Conservation (phyloP, 2,888 invertebrate genomes). For the Acrobasis suavella region DNA sequence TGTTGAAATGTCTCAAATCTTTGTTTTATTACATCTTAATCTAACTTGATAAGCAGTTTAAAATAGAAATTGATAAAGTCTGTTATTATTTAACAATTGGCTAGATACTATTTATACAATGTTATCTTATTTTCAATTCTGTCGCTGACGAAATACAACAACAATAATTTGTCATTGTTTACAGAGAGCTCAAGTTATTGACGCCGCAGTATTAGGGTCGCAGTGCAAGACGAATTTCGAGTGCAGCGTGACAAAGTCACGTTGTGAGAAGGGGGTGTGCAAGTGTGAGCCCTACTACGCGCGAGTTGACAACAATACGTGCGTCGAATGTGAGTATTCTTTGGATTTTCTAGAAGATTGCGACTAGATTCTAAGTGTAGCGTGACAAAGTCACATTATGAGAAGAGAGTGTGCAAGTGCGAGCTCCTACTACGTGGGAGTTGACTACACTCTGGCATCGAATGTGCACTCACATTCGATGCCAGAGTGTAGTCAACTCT, state of each 20-base stretch:
- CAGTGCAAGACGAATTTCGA: constrained; percentile 84
- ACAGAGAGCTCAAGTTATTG: constrained; percentile 53
- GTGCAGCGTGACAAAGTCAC: constrained; percentile 85
- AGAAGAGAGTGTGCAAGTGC: too few species aligned
- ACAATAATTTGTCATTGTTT: constrained; percentile 36
- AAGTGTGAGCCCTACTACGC: constrained; percentile 92
- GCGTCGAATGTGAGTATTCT: constrained; percentile 90
- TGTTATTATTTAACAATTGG: neutral
- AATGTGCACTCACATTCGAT: too few species aligned
- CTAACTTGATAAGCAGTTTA: neutral
- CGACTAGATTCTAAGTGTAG: too few species aligned
- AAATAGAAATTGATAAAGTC: neutral
- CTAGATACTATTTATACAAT: constrained; percentile 1
- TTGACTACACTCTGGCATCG: too few species aligned
- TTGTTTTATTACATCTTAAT: too few species aligned
- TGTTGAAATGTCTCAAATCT: too few species aligned
- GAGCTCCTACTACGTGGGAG: constrained; percentile 54
- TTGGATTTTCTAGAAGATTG: too few species aligned
- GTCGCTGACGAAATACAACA: constrained; percentile 18
- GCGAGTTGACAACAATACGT: constrained; percentile 88
- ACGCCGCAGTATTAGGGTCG: constrained; percentile 78
- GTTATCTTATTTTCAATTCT: neutral
- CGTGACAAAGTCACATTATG: too few species aligned
- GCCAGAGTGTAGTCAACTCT: constrained; percentile 43
- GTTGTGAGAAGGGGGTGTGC: constrained; percentile 87